Evolutionary conservation across 1,140 invertebrate genomes (phyloP).

Genomic region (Ganaspis sp.): DNA sequence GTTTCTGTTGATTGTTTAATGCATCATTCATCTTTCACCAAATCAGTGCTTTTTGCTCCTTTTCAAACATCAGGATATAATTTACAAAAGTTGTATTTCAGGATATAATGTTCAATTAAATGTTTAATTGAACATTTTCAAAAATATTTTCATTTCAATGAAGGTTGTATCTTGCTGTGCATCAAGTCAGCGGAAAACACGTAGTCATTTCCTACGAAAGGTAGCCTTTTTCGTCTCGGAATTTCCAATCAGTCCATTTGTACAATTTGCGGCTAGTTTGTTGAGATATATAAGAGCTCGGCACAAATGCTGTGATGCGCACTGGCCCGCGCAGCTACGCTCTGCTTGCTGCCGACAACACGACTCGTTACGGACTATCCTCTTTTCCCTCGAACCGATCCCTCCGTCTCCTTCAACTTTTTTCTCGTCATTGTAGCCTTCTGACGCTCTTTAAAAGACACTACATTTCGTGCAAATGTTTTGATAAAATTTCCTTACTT

Average conservation of each 20-base stretch:
- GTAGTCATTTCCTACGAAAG: neutral
- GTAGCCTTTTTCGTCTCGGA: neutral
- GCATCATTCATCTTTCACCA: too few relatives aligned
- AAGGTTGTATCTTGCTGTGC: neutral
- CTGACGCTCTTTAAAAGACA: neutral
- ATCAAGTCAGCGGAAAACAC: neutral
- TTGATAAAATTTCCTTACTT: neutral
- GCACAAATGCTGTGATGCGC: conserved; percentile 66
- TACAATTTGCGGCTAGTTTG: conserved; percentile 29
- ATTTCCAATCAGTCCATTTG: conserved; percentile 15
- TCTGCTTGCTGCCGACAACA: conserved; percentile 71
- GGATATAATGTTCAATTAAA: too few relatives aligned
- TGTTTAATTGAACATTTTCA: neutral
- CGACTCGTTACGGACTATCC: conserved; percentile 67
- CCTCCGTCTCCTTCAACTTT: neutral
- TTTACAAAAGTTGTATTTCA: too few relatives aligned
- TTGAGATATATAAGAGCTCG: conserved; percentile 58
- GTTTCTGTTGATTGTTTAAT: too few relatives aligned
- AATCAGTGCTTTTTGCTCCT: too few relatives aligned
- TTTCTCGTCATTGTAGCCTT: conserved; percentile 23
- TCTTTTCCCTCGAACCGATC: conserved; percentile 31
- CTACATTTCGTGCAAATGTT: neutral
- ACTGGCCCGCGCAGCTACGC: conserved; percentile 71
- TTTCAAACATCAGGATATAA: too few relatives aligned
- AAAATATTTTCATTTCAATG: neutral